phyloP scores from a whole-genome alignment of 2,888 invertebrate species.

The Acleris holmiana region DNA sequence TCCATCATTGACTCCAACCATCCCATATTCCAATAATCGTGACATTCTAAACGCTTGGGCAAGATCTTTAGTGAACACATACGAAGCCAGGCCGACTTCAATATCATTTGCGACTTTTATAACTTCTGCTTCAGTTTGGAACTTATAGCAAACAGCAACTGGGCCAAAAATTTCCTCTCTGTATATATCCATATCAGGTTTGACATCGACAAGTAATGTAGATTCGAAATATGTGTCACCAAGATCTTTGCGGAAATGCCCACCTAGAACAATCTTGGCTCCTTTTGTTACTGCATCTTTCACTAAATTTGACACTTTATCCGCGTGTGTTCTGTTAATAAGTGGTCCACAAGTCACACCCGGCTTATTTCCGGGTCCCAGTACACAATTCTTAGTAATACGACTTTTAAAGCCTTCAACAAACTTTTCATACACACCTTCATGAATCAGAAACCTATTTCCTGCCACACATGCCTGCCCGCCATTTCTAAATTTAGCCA shows the following conservation, averaged over 20 bases:
- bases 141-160: conserved; percentile 92
- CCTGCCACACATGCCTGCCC: conserved; percentile 99
- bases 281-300: conserved; percentile 94
- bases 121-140: conserved; percentile 95
- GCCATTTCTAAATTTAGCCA: conserved; percentile 96
- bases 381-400: conserved; percentile 87
- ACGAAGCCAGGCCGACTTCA: conserved; percentile 94
- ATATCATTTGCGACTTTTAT: conserved; percentile 92
- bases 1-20: conserved; percentile 98
- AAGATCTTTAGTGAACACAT: conserved; percentile 95
- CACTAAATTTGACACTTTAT: conserved; percentile 92
- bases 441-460: conserved; percentile 94
- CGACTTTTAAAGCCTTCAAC: conserved; percentile 87
- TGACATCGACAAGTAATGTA: conserved; percentile 93
- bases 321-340: conserved; percentile 93
- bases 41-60: conserved; percentile 96
- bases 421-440: conserved; percentile 91
- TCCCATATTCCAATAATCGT: conserved; percentile 93
- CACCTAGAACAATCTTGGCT: conserved; percentile 91
- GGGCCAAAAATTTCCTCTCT: conserved; percentile 98
- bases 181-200: conserved; percentile 91
- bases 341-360: conserved; percentile 95
- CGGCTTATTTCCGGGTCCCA: conserved; percentile 91
- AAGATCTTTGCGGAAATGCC: conserved; percentile 85
- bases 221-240: conserved; percentile 94